Base-by-base conservation (phyloP, 2,888 invertebrate species). In the Hirudinaria manillensis region DNA sequence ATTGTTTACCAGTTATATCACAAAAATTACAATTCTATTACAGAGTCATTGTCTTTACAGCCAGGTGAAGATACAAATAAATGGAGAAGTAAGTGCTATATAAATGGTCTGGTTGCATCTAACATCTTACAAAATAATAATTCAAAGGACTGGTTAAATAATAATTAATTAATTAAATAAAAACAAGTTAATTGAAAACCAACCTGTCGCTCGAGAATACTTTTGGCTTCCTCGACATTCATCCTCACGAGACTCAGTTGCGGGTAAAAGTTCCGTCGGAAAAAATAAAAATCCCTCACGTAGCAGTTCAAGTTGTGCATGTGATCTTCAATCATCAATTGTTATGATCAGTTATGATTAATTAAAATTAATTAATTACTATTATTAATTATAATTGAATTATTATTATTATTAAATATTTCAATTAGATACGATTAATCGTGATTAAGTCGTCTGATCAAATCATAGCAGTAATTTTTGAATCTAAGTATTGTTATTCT, bases 201-300 rank as follows among this genome's bases (percentile, higher is more conserved):
- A 45, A 83, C 84, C 80, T 85, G 82, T 79, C 83, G 83, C 78
- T 86, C 84, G 36, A 98, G 87, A 3, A 93, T 93, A 80, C 91
- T 89, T 83, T 92, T 93, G 0, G 98, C 98, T 75, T 92, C 92
- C 27, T 93, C 92, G 0, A 93, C 92, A 81, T 93, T 91, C 93
- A 98, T 93, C 81, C 93, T 91, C 4, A 96, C 91, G 77, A 99
- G 87, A 77, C 93, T 93, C 67, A 99, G 87, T 84, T 99, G 98
- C 0, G 99, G 99, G 85, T 99, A 98, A 84, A 97, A 95, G 0
- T 97, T 95, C 21, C 99, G 90, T 83, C 95, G 94, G 87, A 94
- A 94, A 87, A 93, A 94, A 85, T 94, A 94, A 84, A 90, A 92
- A 84, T 99, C 99, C 65, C 99, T 89, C 0, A 99, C 98, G 85